Evolutionary conservation across 2,113 vertebrate species (phyloP).

Genomic region (Vicugna pacos): DNA sequence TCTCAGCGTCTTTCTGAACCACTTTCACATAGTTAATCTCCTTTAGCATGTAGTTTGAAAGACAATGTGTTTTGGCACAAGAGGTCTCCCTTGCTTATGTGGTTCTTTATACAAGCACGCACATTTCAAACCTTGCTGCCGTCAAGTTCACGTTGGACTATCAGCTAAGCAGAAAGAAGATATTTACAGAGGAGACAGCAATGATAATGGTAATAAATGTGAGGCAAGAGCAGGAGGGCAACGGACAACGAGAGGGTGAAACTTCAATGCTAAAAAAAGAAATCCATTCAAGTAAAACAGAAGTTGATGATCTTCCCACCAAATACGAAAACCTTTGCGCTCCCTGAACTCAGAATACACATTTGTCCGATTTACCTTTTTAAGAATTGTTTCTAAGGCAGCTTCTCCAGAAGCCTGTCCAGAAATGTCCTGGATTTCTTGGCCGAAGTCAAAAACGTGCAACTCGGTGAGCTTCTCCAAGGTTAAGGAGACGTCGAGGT

Average conservation of each 20-base stretch:
- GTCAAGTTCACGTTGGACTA: neutral
- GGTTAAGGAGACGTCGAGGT: slow-evolving; percentile 83
- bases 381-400: slow-evolving; percentile 89
- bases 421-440: slow-evolving; percentile 91
- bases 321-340: neutral
- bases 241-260: neutral
- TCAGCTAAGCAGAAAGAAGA: neutral
- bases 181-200: neutral
- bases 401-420: slow-evolving; percentile 92
- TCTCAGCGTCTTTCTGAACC: neutral
- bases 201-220: neutral
- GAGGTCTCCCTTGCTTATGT: neutral
- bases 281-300: slow-evolving; percentile 15
- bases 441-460: slow-evolving; percentile 86
- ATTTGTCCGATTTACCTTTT: slow-evolving; percentile 86
- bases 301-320: neutral
- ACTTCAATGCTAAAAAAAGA: slow-evolving; percentile 46
- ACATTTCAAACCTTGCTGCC: neutral
- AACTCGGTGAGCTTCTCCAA: slow-evolving; percentile 86
- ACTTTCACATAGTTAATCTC: slow-evolving; percentile 24
- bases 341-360: neutral
- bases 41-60: neutral
- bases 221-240: neutral
- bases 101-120: neutral
- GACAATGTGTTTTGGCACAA: slow-evolving; percentile 40